phyloP scores from a whole-genome alignment of 2,888 invertebrate species.

The Scaptomyza tumidula region DNA sequence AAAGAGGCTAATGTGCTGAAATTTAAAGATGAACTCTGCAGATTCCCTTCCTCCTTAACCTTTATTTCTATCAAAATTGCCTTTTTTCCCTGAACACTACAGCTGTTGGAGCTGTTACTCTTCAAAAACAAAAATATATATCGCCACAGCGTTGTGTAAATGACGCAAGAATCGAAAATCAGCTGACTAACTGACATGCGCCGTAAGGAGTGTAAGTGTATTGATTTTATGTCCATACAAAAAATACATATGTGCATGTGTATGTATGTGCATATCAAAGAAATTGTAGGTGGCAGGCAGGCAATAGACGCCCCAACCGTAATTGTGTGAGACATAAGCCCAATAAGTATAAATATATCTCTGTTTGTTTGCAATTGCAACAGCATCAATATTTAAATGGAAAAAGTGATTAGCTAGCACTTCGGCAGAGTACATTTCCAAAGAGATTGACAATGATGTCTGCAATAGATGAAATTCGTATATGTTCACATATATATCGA shows the following conservation, averaged over 20 bases:
- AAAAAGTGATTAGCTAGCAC: slow-evolving; percentile 41
- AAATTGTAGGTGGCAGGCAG: slow-evolving; percentile 9
- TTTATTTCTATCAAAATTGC: no score
- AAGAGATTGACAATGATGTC: slow-evolving; percentile 29
- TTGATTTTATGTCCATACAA: slow-evolving; percentile 26
- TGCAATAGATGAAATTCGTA: neutral
- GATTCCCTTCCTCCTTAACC: no score
- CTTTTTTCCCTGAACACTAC: no score
- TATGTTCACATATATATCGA: slow-evolving; percentile 12
- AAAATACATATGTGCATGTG: neutral
- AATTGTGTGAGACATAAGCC: neutral
- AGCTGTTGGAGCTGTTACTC: slow-evolving; percentile 7
- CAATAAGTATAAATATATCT: neutral
- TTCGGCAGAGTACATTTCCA: slow-evolving; percentile 8
- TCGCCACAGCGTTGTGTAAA: slow-evolving; percentile 1
- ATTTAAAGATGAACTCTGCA: no score
- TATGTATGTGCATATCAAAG: slow-evolving; percentile 5
- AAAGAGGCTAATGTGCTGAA: no score
- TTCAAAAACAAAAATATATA: neutral
- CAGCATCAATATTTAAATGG: slow-evolving; percentile 32
- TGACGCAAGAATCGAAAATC: slow-evolving; percentile 3
- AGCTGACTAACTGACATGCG: slow-evolving; percentile 36
- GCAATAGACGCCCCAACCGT: slow-evolving; percentile 1
- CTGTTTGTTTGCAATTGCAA: neutral
- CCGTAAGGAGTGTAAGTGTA: slow-evolving; percentile 9